phyloP scores from a whole-genome alignment of 2,888 invertebrate genomes.

The Elaeidobius kamerunicus region DNA sequence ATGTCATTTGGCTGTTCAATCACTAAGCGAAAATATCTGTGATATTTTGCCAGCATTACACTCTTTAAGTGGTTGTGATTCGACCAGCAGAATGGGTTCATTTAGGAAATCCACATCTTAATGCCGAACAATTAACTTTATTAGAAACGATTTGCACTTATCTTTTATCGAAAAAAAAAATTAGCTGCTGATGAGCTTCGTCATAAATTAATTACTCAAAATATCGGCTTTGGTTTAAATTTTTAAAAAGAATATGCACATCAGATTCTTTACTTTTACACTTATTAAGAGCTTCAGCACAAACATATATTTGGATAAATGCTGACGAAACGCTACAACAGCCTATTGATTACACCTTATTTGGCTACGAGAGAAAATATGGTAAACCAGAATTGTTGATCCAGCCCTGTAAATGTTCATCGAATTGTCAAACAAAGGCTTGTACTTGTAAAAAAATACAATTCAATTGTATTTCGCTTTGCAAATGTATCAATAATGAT shows the following conservation, averaged over 20 bases:
- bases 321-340: not conserved
- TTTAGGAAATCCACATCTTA: not conserved
- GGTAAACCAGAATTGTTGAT: not conserved
- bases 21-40: not conserved
- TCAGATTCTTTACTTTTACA: not conserved
- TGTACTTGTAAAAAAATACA: not conserved
- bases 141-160: too few species aligned
- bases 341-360: conserved; percentile 1
- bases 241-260: not conserved
- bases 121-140: not conserved
- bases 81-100: not conserved
- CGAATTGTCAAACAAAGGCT: not conserved
- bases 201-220: not conserved
- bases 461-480: conserved; percentile 1
- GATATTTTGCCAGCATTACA: not conserved
- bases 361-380: not conserved
- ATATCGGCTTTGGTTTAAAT: not conserved
- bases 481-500: not conserved
- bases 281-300: not conserved
- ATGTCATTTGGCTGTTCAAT: conserved; percentile 2
- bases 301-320: conserved; percentile 2
- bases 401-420: conserved; percentile 3
- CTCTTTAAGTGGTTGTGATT: not conserved
- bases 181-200: not conserved
- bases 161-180: too few species aligned